phyloP scores from a whole-genome alignment of 1,140 invertebrate species.

The Drosophila parabipectinata region DNA sequence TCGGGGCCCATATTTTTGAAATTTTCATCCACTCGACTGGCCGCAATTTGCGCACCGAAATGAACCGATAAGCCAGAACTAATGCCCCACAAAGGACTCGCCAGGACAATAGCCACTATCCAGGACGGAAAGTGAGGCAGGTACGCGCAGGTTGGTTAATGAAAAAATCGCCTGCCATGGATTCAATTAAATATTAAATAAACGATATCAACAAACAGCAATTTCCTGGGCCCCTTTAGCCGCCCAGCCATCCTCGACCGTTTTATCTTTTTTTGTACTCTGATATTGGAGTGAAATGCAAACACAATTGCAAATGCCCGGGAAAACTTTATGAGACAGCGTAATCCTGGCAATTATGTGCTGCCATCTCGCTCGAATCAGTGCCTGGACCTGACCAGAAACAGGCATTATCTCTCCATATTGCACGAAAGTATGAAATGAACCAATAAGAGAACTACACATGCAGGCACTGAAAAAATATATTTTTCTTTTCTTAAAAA shows the following conservation, averaged over 20 bases:
- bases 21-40: conserved; percentile 14
- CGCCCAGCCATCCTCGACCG: not conserved
- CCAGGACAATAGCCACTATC: conserved; percentile 6
- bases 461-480: conserved; percentile 22
- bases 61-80: conserved; percentile 55
- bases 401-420: conserved; percentile 77
- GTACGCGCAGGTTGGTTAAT: conserved; percentile 9
- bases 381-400: conserved; percentile 17
- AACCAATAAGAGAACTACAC: conserved; percentile 64
- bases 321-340: conserved; percentile 66
- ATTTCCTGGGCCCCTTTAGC: conserved; percentile 33
- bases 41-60: conserved; percentile 29
- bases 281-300: conserved; percentile 59
- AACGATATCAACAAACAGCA: conserved; percentile 74
- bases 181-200: conserved; percentile 82
- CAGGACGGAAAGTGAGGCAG: conserved; percentile 1
- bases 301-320: conserved; percentile 58
- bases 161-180: conserved; percentile 54
- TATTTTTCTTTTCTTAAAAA: not conserved
- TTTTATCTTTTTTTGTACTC: not conserved
- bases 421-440: conserved; percentile 65
- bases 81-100: conserved; percentile 19
- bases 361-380: conserved; percentile 11
- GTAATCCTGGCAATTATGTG: conserved; percentile 75
- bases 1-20: conserved; percentile 11